A percentile compares a stretch with the other conserved stretches of the same genome.
These are phyloP conservation scores for Coleophora flavipennella DNA, from an alignment of 2,888 invertebrate genomes.

Conservation along the genomic window DNA sequence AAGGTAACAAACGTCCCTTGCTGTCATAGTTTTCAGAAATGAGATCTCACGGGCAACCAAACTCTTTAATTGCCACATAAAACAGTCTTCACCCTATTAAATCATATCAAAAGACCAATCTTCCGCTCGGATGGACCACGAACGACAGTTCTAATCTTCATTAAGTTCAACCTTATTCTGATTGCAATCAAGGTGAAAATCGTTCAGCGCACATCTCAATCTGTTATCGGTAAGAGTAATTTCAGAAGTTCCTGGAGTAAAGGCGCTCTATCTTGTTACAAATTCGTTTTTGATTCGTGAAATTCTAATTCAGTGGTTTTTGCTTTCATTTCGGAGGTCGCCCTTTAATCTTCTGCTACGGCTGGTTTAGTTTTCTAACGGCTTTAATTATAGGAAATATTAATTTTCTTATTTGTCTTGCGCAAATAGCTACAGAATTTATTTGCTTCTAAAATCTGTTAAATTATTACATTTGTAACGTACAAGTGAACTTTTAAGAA, in stretches of 20 bases:
- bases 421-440: too few relatives aligned
- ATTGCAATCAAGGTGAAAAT: slow-evolving; percentile 27
- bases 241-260: slow-evolving; percentile 55
- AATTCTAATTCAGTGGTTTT: slow-evolving; percentile 54
- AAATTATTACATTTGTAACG: too few relatives aligned
- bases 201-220: slow-evolving; percentile 16
- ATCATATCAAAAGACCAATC: slow-evolving; percentile 70
- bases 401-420: neutral
- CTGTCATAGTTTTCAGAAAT: slow-evolving; percentile 26
- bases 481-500: too few relatives aligned
- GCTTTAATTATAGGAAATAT: slow-evolving; percentile 17
- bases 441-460: too few relatives aligned
- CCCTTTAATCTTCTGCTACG: slow-evolving; percentile 38
- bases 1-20: too few relatives aligned
- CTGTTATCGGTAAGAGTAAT: slow-evolving; percentile 36
- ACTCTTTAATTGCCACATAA: slow-evolving; percentile 66
- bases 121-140: slow-evolving; percentile 59
- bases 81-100: slow-evolving; percentile 67
- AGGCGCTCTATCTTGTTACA: slow-evolving; percentile 60
- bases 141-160: slow-evolving; percentile 32
- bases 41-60: slow-evolving; percentile 43
- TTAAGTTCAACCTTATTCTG: slow-evolving; percentile 22
- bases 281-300: slow-evolving; percentile 64
- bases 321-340: slow-evolving; percentile 34
- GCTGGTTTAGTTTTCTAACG: slow-evolving; percentile 23